These are phyloP conservation scores for Litoditis marina DNA, from an alignment of 2,888 invertebrate genomes.

Conservation along the genomic window DNA sequence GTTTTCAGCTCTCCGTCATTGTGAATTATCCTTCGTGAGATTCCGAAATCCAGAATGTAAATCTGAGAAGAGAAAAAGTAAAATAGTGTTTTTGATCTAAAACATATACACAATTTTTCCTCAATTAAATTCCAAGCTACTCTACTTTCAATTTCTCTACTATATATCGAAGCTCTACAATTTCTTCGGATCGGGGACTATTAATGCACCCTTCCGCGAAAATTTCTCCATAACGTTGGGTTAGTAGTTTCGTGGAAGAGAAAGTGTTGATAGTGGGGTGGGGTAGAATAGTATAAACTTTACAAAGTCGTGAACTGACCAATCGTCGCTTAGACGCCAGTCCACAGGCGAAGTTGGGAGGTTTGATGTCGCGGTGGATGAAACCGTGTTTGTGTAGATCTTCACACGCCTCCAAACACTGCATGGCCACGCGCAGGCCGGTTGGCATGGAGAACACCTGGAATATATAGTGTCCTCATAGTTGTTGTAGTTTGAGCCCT, in stretches of 20 bases:
- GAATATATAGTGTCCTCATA: too few species aligned
- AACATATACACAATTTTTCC: too few species aligned
- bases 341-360: conserved; percentile 47
- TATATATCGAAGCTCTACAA: too few species aligned
- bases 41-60: conserved; percentile 54
- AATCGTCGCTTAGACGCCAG: conserved; percentile 17
- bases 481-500: too few species aligned
- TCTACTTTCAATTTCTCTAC: too few species aligned
- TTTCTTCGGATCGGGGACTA: neutral
- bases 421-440: conserved; percentile 40
- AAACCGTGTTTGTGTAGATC: conserved; percentile 52
- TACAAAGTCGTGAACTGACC: neutral
- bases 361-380: conserved; percentile 52
- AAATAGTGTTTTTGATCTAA: too few species aligned
- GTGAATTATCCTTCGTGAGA: conserved; percentile 43
- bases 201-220: too few species aligned
- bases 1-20: conserved; percentile 34
- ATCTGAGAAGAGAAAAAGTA: conserved; percentile 13
- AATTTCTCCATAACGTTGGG: too few species aligned
- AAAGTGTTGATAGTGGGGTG: too few species aligned
- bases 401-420: conserved; percentile 52
- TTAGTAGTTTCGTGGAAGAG: too few species aligned
- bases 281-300: too few species aligned
- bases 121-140: too few species aligned
- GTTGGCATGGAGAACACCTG: conserved; percentile 34